Conservation (phyloP, 1,140 invertebrate genomes). For the Nasonia vitripennis region DNA sequence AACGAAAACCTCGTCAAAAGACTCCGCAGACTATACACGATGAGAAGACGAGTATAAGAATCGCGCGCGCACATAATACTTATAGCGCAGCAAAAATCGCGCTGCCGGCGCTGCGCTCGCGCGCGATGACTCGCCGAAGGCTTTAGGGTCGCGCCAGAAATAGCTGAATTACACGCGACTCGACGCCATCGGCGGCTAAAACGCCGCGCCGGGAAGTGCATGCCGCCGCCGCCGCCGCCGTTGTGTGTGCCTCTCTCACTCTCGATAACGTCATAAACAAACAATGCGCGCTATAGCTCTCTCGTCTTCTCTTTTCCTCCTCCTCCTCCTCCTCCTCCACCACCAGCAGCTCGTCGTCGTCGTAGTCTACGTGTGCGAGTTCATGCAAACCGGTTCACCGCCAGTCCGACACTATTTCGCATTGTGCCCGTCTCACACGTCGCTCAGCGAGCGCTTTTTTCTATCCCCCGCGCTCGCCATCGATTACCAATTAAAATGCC, state of each 20-base stretch:
- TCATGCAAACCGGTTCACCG: conserved; percentile 13
- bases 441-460: not conserved
- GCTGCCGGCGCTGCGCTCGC: not conserved
- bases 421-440: conserved; percentile 11
- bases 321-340: not conserved
- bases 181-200: conserved; percentile 56
- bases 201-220: conserved; percentile 58
- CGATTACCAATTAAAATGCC: conserved; percentile 35
- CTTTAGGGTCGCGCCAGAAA: conserved; percentile 61
- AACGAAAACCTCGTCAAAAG: too few relatives aligned
- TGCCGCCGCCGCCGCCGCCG: conserved; percentile 16
- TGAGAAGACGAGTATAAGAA: not conserved
- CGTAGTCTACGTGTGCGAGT: not conserved
- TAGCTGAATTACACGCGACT: conserved; percentile 63
- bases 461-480: not conserved
- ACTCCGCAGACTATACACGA: too few relatives aligned
- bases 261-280: conserved; percentile 49
- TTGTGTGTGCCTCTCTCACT: conserved; percentile 35
- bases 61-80: not conserved
- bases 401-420: conserved; percentile 5
- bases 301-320: not conserved
- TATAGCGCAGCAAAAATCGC: not conserved
- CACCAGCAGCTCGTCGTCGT: not conserved
- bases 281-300: conserved; percentile 17
- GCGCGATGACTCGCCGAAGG: conserved; percentile 56